Base-by-base conservation (phyloP, 1,140 invertebrate genomes). In the Pogonomyrmex barbatus region DNA sequence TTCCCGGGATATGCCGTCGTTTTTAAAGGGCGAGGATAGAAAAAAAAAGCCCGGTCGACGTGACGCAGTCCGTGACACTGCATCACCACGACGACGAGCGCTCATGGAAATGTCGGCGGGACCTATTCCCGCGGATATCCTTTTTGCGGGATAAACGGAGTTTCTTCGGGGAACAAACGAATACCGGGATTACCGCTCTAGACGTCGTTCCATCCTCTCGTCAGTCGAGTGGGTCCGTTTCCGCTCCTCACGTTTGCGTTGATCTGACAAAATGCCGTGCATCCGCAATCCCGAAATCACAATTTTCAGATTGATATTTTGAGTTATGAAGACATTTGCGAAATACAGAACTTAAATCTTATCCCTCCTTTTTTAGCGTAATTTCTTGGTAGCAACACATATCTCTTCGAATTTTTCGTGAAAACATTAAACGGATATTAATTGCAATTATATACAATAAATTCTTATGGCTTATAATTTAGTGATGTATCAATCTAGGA, bases 111-210 rank as follows among this genome's bases (percentile, higher is more conserved):
- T 70, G 54, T 63, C 71, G 47, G 60, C 45, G 30, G 17, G 33
- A 52, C 54, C 30, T 58, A 84, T 87, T 76, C 73, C 58, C 63
- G 33, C 62, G 70, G 17, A 73, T 76, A 85, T 85, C 60, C 30
- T 84, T 87, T 54, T 84, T 68, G 60, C 12, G 47, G 79, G 71
- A 85, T 87, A 85, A 87, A 42, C 52, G 78, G 71, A 67, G 58
- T 87, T 68, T 87, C 58, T 65, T 82, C 36, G 9, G 33, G 30
- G 42, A 30, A 54, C 63, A 50, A 86, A 86, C 85, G 65, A 82
- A 86, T 82, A 50, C 54, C 33, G 42, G 79, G 68, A 73, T 83
- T 83, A 83, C n/a, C 24, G 50, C 39, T n/a, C 42, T 39, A 82
- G 79, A 82, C 67, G 45, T 58, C 17, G 47, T 30, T 4, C 42